Base-by-base conservation (phyloP, 2,888 invertebrate genomes). In the Dicyrtoma fusca region DNA sequence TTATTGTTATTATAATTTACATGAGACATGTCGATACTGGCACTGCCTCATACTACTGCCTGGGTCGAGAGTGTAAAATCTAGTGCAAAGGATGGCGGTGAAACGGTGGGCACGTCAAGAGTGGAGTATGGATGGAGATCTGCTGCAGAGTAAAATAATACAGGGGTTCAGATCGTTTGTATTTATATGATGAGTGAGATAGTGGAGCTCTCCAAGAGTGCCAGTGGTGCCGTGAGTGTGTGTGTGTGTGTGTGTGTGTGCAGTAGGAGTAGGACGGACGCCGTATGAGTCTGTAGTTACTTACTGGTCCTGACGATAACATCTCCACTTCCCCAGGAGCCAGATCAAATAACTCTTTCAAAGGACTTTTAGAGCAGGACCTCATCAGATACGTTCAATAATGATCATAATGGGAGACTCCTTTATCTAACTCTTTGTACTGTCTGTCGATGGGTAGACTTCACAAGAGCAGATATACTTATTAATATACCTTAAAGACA, bases 331-430 rank as follows among this genome's bases (percentile, higher is more conserved):
- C 73, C 77, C 77, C 77, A 75, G 75, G 66, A 77, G 77, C 77
- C 62, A 77, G 77, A 77, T 77, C 77, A 77, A 77, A 77, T 75
- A 77, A 77, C 77, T 77, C 77, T 74, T 70, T 74, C 62, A 75
- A 76, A 75, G 73, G 73, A 76, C 73, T 69, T 73, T 76, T 57
- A 65, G 73, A 75, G 71, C 71, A 72, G 72, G 70, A 71, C 77
- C 69, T 76, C 64, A 76, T 76, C 75, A 74, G 75, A 76, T 75
- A 76, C 49, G 68, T 74, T 75, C 75, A 75, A 77, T 77, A 77
- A 77, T 75, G 74, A 74, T 75, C 74, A 73, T 75, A 77, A 75
- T 75, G 75, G 74, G 14, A 57, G 49, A 45, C 65, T 47, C 57
- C 72, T 65, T 65, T 65, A 65, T 65, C 65, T 51, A 25, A 19